Base-by-base conservation (phyloP, 2,888 invertebrate species). In the Ophion ventricosus region DNA sequence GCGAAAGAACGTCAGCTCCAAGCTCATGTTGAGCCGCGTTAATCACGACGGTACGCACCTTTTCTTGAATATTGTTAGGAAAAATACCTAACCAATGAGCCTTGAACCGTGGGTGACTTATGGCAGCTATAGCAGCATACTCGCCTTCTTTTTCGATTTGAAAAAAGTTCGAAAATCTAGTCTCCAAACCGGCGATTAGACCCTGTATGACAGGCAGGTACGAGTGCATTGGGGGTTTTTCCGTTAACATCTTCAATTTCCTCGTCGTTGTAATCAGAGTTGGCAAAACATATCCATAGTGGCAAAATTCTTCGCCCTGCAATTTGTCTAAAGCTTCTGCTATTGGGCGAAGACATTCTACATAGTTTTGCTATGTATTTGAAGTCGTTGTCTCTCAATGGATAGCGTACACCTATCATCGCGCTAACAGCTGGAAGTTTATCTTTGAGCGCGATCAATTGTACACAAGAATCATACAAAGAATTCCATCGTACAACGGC, bases 311-410 rank as follows among this genome's bases (percentile, higher is more conserved):
- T 64, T 80, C 79, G 5, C 77, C 81, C 35, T 85, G 76, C 59
- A 85, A 43, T 40, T 40, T 59, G 40, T 85, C 79, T 7, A 85
- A 79, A 7, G 82, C 75, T 35, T 82, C 61, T 1, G 84, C 79
- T 5, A 82, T 26, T 17, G 75, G 75, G n/a, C 59, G 25, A 29
- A 66, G 64, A 66, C 79, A 76, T 26, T 54, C 17, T 23, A 73
- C 5, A 35, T 77, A 82, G 29, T 76, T 66, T 59, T 77, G n/a
- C 69, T 40, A 82, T 23, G 17, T 75, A 80, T 4, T 29, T 11
- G 63, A 66, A 70, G 59, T 78, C 73, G 4, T 17, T 17, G 1
- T 72, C 49, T 23, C 25, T 72, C 26, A 77, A 57, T 76, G 59
- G 61, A 14, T 81, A 23, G 67, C 35, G 14, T 25, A 61, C 72